Evolutionary conservation across 2,113 vertebrate genomes (phyloP).

Genomic region (Upupa epops): DNA sequence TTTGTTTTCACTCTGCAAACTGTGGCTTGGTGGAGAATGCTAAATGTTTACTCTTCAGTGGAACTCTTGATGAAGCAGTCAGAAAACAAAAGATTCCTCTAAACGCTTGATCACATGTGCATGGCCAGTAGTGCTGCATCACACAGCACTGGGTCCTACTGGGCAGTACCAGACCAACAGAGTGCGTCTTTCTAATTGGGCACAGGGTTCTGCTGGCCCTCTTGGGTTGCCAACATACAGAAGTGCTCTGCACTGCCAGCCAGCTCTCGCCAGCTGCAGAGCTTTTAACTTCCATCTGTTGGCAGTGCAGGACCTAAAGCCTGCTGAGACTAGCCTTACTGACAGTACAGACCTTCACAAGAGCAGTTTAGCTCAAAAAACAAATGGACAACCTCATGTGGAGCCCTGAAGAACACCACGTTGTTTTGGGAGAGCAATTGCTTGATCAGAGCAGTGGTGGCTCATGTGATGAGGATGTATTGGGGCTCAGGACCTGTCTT

Average conservation of each 20-base stretch:
- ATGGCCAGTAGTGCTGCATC: neutral
- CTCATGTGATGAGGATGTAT: no score
- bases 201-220: neutral
- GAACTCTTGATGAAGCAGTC: neutral
- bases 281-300: neutral
- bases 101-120: neutral
- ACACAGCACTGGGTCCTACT: rapidly evolving
- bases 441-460: no score
- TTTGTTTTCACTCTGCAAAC: neutral
- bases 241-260: neutral
- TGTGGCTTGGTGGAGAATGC: neutral
- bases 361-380: no score
- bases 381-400: no score
- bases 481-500: neutral
- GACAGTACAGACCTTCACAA: neutral
- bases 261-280: neutral
- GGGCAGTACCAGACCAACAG: no score
- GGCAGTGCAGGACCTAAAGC: neutral
- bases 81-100: neutral
- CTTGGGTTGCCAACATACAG: neutral
- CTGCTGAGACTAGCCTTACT: rapidly evolving
- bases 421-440: no score
- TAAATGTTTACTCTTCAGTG: neutral
- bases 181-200: no score
- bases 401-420: no score